Conservation (phyloP, 30 jellyfish, hydroid and myxozoan genomes). For the Cassiopea xamachana region DNA sequence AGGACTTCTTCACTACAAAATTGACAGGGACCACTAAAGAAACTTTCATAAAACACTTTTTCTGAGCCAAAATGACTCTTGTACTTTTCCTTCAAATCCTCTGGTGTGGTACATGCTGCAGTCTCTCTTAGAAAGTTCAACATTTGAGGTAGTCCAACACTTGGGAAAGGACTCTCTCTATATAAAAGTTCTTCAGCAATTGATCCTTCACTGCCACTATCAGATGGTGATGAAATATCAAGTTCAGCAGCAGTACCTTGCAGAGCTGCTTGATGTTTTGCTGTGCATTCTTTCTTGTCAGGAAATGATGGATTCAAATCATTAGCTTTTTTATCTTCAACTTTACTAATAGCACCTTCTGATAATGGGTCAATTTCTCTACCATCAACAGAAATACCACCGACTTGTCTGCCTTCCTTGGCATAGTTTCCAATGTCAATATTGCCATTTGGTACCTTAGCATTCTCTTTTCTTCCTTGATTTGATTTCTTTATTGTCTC, state of each 20-base stretch:
- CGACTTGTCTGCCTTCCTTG: too few species aligned
- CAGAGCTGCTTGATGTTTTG: neutral
- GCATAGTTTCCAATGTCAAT: too few species aligned
- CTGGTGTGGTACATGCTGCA: neutral
- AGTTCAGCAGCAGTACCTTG: neutral
- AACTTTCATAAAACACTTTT: conserved; percentile 50
- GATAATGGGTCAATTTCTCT: too few species aligned
- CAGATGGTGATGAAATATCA: conserved; percentile 5
- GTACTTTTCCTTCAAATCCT: neutral
- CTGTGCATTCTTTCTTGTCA: neutral
- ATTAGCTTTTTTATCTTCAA: too few species aligned
- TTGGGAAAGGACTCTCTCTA: conserved; percentile 41
- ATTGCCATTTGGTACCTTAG: too few species aligned
- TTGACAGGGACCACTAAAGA: conserved; percentile 80
- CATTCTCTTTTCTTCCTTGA: too few species aligned
- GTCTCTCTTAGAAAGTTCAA: conserved; percentile 55
- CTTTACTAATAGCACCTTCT: too few species aligned
- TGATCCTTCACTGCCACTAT: conserved; percentile 26
- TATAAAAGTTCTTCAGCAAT: neutral
- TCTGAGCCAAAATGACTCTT: neutral
- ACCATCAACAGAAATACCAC: too few species aligned
- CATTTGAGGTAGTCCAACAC: conserved; percentile 88
- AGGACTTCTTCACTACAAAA: conserved; percentile 64
- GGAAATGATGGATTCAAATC: too few species aligned
- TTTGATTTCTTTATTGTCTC: too few species aligned